These are phyloP conservation scores for Syrrhaptes paradoxus DNA, from an alignment of 2,113 vertebrate genomes.

Conservation along the genomic window DNA sequence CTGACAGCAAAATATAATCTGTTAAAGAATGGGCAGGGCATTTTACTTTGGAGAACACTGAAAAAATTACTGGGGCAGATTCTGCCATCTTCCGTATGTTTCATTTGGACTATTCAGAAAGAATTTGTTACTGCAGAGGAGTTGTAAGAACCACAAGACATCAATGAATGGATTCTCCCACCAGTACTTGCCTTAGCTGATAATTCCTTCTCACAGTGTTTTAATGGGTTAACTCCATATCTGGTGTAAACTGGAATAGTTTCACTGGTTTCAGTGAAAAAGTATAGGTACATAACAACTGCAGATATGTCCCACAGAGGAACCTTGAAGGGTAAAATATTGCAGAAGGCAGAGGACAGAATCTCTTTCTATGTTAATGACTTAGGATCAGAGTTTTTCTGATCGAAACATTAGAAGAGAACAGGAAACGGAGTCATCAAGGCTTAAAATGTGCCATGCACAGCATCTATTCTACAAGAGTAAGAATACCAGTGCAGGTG, in stretches of 20 bases:
- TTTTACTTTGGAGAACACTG: slow-evolving; percentile 5
- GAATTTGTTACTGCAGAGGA: background rate
- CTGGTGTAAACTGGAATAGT: background rate
- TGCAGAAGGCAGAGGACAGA: background rate
- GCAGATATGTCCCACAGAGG: background rate
- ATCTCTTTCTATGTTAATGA: background rate
- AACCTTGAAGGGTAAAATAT: background rate
- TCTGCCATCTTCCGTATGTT: background rate
- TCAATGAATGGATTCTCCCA: background rate
- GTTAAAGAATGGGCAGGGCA: background rate
- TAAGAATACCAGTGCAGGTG: background rate
- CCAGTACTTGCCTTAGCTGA: background rate
- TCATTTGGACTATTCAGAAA: background rate
- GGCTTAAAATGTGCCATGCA: background rate
- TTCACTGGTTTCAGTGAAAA: background rate
- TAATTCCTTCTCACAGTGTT: background rate
- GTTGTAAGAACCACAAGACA: background rate
- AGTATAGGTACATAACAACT: background rate
- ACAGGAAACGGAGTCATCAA: background rate
- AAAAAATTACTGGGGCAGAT: slow-evolving; percentile 30
- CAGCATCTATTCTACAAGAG: background rate
- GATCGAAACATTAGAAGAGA: background rate
- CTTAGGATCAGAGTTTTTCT: background rate
- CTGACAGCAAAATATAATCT: slow-evolving; percentile 33
- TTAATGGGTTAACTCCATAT: background rate